A percentile compares a stretch with the other conserved stretches of the same genome.
phyloP scores from a whole-genome alignment of 2,113 vertebrate species.

The Ginglymostoma cirratum region DNA sequence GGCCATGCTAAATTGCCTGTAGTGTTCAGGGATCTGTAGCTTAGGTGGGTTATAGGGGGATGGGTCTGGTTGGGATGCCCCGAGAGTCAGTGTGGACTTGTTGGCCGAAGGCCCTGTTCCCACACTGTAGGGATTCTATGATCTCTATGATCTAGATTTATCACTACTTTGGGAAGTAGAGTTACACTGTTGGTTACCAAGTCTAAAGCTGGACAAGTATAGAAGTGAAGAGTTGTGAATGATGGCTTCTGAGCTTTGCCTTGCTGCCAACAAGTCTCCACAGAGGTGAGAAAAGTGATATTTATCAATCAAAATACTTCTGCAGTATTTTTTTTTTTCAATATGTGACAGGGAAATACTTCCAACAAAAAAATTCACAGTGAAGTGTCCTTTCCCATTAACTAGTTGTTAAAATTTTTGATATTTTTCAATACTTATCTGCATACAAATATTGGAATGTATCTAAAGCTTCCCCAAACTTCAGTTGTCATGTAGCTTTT shows the following conservation, averaged over 20 bases:
- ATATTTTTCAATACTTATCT: background rate
- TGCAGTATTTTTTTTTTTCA: background rate
- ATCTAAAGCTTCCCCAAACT: background rate
- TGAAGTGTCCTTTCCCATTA: background rate
- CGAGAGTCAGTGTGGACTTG: no score
- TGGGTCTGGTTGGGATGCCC: no score
- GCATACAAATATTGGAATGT: background rate
- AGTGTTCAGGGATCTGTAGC: no score
- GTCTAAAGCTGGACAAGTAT: background rate
- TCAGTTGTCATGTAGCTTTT: background rate
- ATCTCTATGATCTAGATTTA: background rate
- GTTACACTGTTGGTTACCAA: background rate
- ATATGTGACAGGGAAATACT: background rate
- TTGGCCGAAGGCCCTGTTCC: no score
- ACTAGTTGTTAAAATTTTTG: background rate
- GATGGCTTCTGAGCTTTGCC: background rate
- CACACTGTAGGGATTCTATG: no score
- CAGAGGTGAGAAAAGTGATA: background rate
- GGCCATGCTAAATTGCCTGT: no score
- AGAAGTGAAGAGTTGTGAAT: background rate
- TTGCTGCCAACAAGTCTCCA: constrained; percentile 17
- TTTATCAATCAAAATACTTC: background rate
- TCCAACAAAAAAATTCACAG: background rate
- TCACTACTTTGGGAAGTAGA: background rate
- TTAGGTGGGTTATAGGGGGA: no score